Evolutionary conservation across 2,113 vertebrate species (phyloP).

Genomic region (Promerops cafer): DNA sequence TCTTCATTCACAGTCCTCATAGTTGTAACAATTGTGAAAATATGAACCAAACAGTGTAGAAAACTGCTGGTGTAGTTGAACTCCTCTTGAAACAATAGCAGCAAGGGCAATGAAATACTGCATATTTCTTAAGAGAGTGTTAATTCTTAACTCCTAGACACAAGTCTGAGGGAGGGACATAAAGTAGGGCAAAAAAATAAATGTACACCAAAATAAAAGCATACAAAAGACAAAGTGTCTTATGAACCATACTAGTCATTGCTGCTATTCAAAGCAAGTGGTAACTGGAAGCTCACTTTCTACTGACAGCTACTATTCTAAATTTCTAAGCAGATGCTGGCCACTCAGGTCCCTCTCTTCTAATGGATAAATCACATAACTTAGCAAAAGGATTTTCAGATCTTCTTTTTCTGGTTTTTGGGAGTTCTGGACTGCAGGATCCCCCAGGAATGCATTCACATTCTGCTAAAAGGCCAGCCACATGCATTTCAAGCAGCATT

Average conservation of each 20-base stretch:
- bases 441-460: not conserved
- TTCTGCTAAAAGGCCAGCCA: not conserved
- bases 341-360: not conserved
- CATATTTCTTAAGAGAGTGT: not conserved
- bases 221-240: not conserved
- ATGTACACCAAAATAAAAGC: not conserved
- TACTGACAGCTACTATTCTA: not conserved
- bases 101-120: not conserved
- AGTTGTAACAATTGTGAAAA: not conserved
- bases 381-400: not conserved
- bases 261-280: not conserved
- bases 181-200: not conserved
- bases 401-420: not conserved
- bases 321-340: not conserved
- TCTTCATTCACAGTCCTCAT: not conserved
- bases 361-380: not conserved
- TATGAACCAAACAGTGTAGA: not conserved
- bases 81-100: not conserved
- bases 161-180: not conserved
- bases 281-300: not conserved
- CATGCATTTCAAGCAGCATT: not conserved
- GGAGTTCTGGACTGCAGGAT: not conserved
- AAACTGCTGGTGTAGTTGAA: not conserved
- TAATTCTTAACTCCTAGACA: not conserved
- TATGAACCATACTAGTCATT: not conserved